Evolutionary conservation across 2,113 vertebrate species (phyloP).

Genomic region (Vidua macroura): DNA sequence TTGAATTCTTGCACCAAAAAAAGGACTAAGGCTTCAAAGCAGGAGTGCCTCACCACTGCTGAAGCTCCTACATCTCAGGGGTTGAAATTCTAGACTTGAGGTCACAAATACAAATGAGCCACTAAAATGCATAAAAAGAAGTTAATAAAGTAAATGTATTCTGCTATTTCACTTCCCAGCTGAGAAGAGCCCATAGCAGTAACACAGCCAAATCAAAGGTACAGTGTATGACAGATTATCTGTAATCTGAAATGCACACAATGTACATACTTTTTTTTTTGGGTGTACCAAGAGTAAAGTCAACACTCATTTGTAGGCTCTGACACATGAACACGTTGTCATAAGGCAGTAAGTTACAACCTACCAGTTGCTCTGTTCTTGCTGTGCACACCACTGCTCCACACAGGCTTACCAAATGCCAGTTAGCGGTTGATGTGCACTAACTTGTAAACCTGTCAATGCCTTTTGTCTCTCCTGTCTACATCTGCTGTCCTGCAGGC

Average conservation of each 20-base stretch:
- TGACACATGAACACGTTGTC: neutral
- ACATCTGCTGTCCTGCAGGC: neutral
- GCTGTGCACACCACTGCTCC: neutral
- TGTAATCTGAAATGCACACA: neutral
- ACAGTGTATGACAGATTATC: neutral
- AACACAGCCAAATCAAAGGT: neutral
- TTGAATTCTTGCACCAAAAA: neutral
- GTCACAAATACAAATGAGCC: neutral
- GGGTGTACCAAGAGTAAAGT: neutral
- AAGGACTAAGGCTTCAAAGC: neutral
- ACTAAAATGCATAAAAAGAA: neutral
- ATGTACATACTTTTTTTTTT: neutral
- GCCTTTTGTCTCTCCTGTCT: neutral
- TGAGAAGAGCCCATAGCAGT: neutral
- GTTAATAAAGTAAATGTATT: neutral
- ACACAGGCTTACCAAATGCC: neutral
- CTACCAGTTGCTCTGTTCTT: neutral
- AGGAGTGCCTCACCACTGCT: neutral
- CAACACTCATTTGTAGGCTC: neutral
- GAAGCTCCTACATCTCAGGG: neutral
- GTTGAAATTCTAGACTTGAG: neutral
- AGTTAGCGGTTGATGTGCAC: neutral
- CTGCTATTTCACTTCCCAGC: neutral
- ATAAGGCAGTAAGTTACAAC: neutral
- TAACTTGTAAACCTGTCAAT: neutral